A percentile compares a stretch with the other conserved stretches of the same genome.
These are phyloP conservation scores for Nephrocerus scutellatus DNA, from an alignment of 2,888 invertebrate genomes.

Conservation along the genomic window DNA sequence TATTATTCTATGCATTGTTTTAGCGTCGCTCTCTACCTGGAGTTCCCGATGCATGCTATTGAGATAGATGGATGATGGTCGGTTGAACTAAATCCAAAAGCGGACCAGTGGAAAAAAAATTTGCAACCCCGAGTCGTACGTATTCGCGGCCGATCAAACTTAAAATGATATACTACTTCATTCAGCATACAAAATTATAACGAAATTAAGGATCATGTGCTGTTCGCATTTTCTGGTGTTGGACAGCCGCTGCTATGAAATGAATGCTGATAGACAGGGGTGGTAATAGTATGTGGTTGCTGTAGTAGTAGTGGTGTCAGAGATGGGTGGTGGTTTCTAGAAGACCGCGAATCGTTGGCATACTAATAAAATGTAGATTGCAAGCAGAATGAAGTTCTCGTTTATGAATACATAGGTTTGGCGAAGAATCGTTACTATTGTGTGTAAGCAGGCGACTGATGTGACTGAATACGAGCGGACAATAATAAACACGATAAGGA, in stretches of 20 bases:
- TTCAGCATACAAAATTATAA: conserved; percentile 45
- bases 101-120: conserved; percentile 10
- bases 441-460: too few species aligned
- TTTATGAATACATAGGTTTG: too few species aligned
- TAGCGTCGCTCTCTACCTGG: too few species aligned
- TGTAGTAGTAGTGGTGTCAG: conserved; percentile 1
- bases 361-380: conserved; percentile 42
- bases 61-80: too few species aligned
- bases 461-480: too few species aligned
- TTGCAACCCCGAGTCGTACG: conserved; percentile 31
- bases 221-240: conserved; percentile 18
- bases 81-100: too few species aligned
- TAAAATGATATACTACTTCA: conserved; percentile 48
- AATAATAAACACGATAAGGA: conserved; percentile 30
- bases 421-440: too few species aligned
- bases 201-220: conserved; percentile 49
- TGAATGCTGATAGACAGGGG: conserved; percentile 7
- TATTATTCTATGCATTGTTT: too few species aligned
- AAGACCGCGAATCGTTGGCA: conserved; percentile 41
- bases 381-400: too few species aligned
- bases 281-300: conserved; percentile 13
- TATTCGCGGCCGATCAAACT: conserved; percentile 49
- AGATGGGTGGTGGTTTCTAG: conserved; percentile 4
- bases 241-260: not conserved
- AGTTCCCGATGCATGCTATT: too few species aligned